Percentiles rank a stretch among this genome's conserved stretches.
phyloP scores from a whole-genome alignment of 2,113 vertebrate genomes.

The Hypanus sabinus region DNA sequence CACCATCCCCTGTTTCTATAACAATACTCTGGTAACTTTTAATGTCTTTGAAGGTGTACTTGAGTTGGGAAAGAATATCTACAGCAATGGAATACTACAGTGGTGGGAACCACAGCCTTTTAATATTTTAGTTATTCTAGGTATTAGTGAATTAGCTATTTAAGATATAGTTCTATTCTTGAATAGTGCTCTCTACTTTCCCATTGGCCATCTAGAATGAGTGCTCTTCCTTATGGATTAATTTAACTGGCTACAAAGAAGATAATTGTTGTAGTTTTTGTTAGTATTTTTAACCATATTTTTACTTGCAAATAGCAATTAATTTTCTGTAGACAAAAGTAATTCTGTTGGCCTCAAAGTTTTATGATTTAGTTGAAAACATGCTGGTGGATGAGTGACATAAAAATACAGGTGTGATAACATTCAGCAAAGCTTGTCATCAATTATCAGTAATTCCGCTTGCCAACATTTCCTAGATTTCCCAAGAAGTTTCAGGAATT shows the following conservation, averaged over 20 bases:
- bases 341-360: neutral
- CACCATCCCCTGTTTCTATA: neutral
- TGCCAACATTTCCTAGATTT: neutral
- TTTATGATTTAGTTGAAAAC: neutral
- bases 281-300: neutral
- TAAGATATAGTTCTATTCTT: neutral
- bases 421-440: neutral
- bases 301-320: neutral
- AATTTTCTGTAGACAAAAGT: neutral
- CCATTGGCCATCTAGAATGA: neutral
- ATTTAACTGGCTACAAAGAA: neutral
- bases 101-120: neutral
- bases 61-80: neutral
- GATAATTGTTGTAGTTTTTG: neutral
- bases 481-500: neutral
- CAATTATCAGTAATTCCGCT: neutral
- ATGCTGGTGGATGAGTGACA: neutral
- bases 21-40: too few relatives aligned
- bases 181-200: neutral
- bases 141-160: neutral
- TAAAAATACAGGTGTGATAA: neutral
- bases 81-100: neutral
- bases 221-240: neutral
- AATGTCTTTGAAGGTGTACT: neutral
- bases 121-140: neutral